Evolutionary conservation across 2,113 vertebrate genomes (phyloP).

Genomic region (Ursus arctos): DNA sequence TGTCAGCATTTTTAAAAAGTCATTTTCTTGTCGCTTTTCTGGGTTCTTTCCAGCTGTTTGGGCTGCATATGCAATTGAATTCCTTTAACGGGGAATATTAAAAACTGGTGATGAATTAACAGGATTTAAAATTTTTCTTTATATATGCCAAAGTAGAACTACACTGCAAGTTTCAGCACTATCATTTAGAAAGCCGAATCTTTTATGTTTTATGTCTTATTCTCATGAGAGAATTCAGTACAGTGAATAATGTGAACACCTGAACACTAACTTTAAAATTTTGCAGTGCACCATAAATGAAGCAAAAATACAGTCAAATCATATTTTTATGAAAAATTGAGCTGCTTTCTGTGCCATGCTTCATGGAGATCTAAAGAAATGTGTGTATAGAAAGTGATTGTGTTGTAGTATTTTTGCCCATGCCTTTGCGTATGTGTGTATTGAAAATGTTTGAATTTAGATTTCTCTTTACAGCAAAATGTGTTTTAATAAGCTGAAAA

Average conservation of each 20-base stretch:
- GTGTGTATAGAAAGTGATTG: slow-evolving; percentile 62
- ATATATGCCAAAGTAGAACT: slow-evolving; percentile 85
- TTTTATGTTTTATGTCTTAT: slow-evolving; percentile 73
- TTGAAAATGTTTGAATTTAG: slow-evolving; percentile 82
- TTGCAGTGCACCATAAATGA: slow-evolving; percentile 44
- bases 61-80: slow-evolving; percentile 85
- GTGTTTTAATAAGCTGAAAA: slow-evolving; percentile 85
- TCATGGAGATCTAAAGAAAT: slow-evolving; percentile 42
- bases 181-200: slow-evolving; percentile 81
- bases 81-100: slow-evolving; percentile 83
- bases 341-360: background rate
- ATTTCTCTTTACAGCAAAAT: slow-evolving; percentile 83
- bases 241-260: slow-evolving; percentile 69
- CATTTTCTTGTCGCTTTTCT: slow-evolving; percentile 83
- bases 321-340: slow-evolving; percentile 29
- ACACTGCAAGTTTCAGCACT: slow-evolving; percentile 71
- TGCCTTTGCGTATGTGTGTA: slow-evolving; percentile 75
- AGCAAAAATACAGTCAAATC: slow-evolving; percentile 51
- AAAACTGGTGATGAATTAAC: slow-evolving; percentile 78
- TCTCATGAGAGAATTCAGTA: slow-evolving; percentile 71
- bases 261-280: slow-evolving; percentile 54
- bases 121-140: slow-evolving; percentile 74
- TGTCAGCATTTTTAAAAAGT: slow-evolving; percentile 76
- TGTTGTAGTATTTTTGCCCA: slow-evolving; percentile 73
- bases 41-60: slow-evolving; percentile 81